Percentiles rank a stretch among this genome's conserved stretches.
These are phyloP conservation scores for Ctenopoma kingsleyae DNA, from an alignment of 2,797 vertebrate species.

Conservation along the genomic window DNA sequence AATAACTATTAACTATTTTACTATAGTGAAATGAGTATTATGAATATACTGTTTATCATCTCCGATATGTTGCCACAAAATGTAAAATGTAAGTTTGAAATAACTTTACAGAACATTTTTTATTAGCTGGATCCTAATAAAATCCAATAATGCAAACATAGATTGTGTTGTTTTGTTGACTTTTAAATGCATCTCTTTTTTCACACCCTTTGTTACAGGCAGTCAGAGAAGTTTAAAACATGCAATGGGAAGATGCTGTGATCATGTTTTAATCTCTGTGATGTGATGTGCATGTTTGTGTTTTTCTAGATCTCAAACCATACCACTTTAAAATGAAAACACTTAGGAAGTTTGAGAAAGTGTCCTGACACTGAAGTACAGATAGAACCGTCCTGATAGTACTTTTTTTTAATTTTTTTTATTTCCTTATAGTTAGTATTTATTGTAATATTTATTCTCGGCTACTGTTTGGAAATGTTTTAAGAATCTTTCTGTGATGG, in stretches of 20 bases:
- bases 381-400: no score
- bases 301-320: no score
- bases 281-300: no score
- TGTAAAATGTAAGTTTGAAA: constrained; percentile 28
- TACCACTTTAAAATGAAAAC: no score
- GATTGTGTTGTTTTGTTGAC: constrained; percentile 8
- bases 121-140: constrained; percentile 58
- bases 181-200: background rate
- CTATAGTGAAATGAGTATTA: constrained; percentile 22
- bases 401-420: no score
- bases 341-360: no score
- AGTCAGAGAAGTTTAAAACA: background rate
- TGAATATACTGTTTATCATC: constrained; percentile 13
- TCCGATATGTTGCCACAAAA: constrained; percentile 19
- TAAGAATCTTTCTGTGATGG: no score
- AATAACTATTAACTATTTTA: constrained; percentile 49
- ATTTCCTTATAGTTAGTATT: no score
- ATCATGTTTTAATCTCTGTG: no score
- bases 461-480: no score
- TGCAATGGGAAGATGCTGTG: background rate
- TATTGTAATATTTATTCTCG: no score
- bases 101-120: constrained; percentile 48
- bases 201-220: background rate
- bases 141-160: constrained; percentile 16
- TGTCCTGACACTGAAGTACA: background rate